Evolutionary conservation across 2,888 invertebrate species (phyloP).

Genomic region (Mesoligia furuncula): DNA sequence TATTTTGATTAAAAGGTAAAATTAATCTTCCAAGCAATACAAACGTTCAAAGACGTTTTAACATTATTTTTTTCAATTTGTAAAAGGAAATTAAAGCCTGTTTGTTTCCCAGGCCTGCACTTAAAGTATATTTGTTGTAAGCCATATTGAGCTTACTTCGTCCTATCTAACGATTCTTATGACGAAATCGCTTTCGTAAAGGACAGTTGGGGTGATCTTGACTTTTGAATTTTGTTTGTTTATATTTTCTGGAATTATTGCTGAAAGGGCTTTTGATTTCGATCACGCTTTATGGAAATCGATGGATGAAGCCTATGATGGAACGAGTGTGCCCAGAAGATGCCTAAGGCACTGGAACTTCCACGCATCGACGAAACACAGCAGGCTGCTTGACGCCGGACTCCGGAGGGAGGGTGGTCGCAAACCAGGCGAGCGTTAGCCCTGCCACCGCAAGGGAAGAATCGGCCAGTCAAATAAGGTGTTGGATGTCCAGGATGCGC

Average conservation of each 20-base stretch:
- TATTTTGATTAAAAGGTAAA: conserved; percentile 42
- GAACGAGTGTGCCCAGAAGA: too few species aligned
- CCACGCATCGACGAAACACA: too few species aligned
- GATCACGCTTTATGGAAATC: too few species aligned
- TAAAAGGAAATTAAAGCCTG: conserved; percentile 79
- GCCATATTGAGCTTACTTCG: conserved; percentile 72
- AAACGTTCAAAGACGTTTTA: conserved; percentile 51
- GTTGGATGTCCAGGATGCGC: too few species aligned
- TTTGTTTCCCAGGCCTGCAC: conserved; percentile 74
- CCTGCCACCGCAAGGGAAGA: too few species aligned
- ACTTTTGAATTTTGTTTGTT: conserved; percentile 58
- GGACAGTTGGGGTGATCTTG: conserved; percentile 57
- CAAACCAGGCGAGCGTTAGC: too few species aligned
- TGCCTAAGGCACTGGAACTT: too few species aligned
- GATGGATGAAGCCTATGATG: too few species aligned
- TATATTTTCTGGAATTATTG: conserved; percentile 22
- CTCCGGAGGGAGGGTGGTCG: too few species aligned
- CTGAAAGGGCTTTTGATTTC: too few species aligned
- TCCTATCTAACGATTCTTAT: conserved; percentile 73
- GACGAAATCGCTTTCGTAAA: conserved; percentile 67
- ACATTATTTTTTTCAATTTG: conserved; percentile 75
- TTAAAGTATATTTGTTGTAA: conserved; percentile 78
- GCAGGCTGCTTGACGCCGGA: too few species aligned
- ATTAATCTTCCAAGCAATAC: conserved; percentile 37
- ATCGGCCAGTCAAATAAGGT: too few species aligned